A percentile compares a stretch with the other conserved stretches of the same genome.
These are phyloP conservation scores for Drosophila parthenogenetica DNA, from an alignment of 2,888 invertebrate genomes.

Conservation along the genomic window DNA sequence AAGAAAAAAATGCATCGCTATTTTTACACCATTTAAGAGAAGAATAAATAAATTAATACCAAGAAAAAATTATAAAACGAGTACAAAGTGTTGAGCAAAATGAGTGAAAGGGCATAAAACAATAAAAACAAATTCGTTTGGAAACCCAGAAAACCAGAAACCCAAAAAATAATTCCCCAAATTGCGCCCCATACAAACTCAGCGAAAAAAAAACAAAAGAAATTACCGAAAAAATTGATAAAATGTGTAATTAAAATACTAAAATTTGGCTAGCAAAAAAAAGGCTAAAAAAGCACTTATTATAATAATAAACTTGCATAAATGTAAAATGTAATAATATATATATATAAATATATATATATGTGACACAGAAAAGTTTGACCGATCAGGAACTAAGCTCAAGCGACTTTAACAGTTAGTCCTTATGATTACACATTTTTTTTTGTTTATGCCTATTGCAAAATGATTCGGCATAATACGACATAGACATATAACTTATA, in stretches of 20 bases:
- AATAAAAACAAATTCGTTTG: conserved; percentile 32
- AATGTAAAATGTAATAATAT: conserved; percentile 19
- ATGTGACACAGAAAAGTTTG: conserved; percentile 37
- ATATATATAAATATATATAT: conserved; percentile 13
- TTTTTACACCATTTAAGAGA: conserved; percentile 69
- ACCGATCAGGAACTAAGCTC: conserved; percentile 76
- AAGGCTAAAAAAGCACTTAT: conserved; percentile 17
- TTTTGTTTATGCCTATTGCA: conserved; percentile 44
- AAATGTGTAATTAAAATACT: conserved; percentile 9
- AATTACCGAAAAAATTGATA: conserved; percentile 9
- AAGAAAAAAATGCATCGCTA: conserved; percentile 50
- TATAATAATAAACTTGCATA: conserved; percentile 23
- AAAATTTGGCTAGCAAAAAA: conserved; percentile 15
- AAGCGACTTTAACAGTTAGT: conserved; percentile 55
- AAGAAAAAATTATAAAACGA: conserved; percentile 55
- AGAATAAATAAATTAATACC: conserved; percentile 12
- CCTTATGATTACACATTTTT: conserved; percentile 33
- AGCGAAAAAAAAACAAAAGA: conserved; percentile 44
- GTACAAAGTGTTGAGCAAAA: conserved; percentile 70
- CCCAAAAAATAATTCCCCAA: neutral
- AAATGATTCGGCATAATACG: conserved; percentile 30
- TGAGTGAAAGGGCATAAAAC: conserved; percentile 52
- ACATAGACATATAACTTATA: conserved; percentile 32
- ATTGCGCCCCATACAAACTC: conserved; percentile 48
- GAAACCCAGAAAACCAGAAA: no score